Base-by-base conservation (phyloP, 1,140 invertebrate species). In the Neodiprion fabricii region DNA sequence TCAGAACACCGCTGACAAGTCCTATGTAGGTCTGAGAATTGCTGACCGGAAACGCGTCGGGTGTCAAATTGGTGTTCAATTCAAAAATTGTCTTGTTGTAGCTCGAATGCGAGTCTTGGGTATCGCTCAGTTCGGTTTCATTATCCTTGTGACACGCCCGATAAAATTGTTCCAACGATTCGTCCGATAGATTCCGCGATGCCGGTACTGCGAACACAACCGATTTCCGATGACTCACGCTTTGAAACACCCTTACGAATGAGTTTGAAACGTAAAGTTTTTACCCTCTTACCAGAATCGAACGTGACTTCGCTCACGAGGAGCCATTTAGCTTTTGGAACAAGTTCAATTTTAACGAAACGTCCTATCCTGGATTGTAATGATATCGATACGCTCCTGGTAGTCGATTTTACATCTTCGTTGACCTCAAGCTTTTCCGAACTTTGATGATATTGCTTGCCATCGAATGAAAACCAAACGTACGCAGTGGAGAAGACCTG, bases 231-330 rank as follows among this genome's bases (percentile, higher is more conserved):
- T 12, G 48, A 71, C 21, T 76, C 72, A 21, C 28, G 68, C 48
- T 66, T 53, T 74, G 70, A 71, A 48, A 72, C 53, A 61, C 9
- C 67, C 40, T 69, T 49, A 48, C 67, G 67, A 72, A 70, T 71
- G 17, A 65, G n/a, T 47, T 68, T 17, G 1, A 75, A 78, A 71
- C 7, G 47, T 76, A 23, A 9, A 17, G 48, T n/a, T 69, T 49
- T 47, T 12, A 61, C 69, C 74, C 69, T 88, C 90, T 91, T 89
- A 94, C 94, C 89, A n/a, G 94, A 94, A 77, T 94, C 92, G 79
- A 95, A 95, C 7, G 91, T 92, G 74, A 97, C 90, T 89, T 98
- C 96, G 84, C 95, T 96, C 76, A 98, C 92, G 68, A 98, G 89
- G 71, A 98, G 92, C 96, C 96, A 97, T 81, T 93, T 92, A n/a